phyloP scores from a whole-genome alignment of 2,888 invertebrate genomes.

The Adineta ricciae region DNA sequence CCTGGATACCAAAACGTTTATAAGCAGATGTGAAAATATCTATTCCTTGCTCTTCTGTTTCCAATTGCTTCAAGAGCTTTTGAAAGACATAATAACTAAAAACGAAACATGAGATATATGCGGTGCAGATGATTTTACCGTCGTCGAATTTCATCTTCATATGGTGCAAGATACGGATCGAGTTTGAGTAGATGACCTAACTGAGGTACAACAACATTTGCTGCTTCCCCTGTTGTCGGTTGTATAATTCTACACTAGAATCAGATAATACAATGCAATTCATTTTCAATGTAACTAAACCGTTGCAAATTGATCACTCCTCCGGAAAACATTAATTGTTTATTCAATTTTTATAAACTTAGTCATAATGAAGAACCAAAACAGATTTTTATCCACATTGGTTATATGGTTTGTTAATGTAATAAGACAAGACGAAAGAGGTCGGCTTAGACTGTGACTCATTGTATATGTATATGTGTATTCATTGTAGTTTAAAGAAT shows the following conservation, averaged over 20 bases:
- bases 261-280: too few relatives aligned
- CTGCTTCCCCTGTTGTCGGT: neutral
- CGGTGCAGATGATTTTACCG: neutral
- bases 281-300: too few relatives aligned
- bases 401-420: neutral
- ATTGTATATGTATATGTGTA: too few relatives aligned
- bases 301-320: too few relatives aligned
- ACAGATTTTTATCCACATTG: neutral
- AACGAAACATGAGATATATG: neutral
- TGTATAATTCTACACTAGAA: neutral
- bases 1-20: constrained; percentile 75
- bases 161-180: constrained; percentile 29
- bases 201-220: neutral
- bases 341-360: neutral
- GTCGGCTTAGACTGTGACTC: neutral
- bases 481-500: too few relatives aligned
- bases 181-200: constrained; percentile 22
- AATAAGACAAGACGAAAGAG: neutral
- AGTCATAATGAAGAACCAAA: neutral
- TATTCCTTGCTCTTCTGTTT: constrained; percentile 45
- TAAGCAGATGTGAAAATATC: constrained; percentile 76
- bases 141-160: constrained; percentile 23
- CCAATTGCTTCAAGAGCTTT: neutral
- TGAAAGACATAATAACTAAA: neutral
- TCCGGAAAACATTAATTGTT: too few relatives aligned